Percentiles rank a stretch among this genome's conserved stretches.
Evolutionary conservation across 2,888 invertebrate species (phyloP).

Genomic region (Ormyrus pomaceus): DNA sequence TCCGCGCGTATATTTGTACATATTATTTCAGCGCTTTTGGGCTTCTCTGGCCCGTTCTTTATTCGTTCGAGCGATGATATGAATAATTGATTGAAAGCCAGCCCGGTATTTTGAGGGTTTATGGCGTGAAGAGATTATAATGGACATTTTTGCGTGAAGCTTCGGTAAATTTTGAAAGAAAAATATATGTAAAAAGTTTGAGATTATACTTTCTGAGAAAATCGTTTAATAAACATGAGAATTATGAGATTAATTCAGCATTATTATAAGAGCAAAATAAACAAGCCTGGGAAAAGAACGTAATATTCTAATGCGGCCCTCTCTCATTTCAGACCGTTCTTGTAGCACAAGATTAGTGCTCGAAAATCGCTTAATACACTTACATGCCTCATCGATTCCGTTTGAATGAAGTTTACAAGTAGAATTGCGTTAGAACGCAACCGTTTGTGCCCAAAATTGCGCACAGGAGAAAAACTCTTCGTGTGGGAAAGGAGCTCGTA

Average conservation of each 20-base stretch:
- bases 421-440: background rate
- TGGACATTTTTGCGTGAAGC: background rate
- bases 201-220: no score
- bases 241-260: no score
- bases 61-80: constrained; percentile 6
- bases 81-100: constrained; percentile 31
- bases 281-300: no score
- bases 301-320: no score
- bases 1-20: background rate
- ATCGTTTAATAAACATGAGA: no score
- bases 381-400: background rate
- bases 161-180: no score
- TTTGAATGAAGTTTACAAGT: background rate
- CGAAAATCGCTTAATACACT: background rate
- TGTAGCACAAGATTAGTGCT: no score
- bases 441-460: background rate
- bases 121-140: no score
- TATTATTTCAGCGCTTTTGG: background rate
- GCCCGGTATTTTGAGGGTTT: background rate
- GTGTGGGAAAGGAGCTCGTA: background rate
- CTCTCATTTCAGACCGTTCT: no score
- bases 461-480: background rate
- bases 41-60: background rate
- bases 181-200: no score
- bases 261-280: no score